These are phyloP conservation scores for Pteria penguin DNA, from an alignment of 2,888 invertebrate genomes.

Conservation along the genomic window DNA sequence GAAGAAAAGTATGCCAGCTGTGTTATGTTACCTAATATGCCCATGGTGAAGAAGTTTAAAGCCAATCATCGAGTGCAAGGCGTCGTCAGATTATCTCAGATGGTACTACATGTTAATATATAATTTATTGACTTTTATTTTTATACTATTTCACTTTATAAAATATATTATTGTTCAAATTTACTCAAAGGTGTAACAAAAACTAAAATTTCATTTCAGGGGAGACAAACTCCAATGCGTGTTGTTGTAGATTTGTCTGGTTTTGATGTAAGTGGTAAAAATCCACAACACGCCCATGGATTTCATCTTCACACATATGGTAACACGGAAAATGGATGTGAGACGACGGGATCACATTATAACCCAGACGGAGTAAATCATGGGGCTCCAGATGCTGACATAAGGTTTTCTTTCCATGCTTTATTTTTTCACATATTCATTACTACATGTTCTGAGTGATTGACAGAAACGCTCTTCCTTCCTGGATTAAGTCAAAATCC, in stretches of 20 bases:
- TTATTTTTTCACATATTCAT: too few species aligned
- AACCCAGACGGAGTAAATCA: background rate
- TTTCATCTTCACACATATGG: background rate
- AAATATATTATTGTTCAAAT: too few species aligned
- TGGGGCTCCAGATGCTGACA: background rate
- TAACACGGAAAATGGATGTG: background rate
- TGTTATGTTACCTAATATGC: background rate
- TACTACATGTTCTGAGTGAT: too few species aligned
- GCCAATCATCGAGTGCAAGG: background rate
- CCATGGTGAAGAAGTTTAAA: background rate
- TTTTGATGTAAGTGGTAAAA: constrained; percentile 9
- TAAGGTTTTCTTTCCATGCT: too few species aligned
- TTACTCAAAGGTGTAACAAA: too few species aligned
- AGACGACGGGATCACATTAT: background rate
- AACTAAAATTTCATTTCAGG: too few species aligned
- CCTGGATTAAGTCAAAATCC: too few species aligned
- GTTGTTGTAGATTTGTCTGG: constrained; percentile 2
- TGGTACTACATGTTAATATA: background rate
- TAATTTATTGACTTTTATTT: too few species aligned
- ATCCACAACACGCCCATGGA: background rate
- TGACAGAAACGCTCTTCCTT: too few species aligned
- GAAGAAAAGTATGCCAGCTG: background rate
- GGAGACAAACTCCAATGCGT: background rate
- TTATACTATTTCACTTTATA: too few species aligned
- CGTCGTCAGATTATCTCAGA: background rate